A percentile compares a stretch with the other conserved stretches of the same genome.
Evolutionary conservation across 2,797 vertebrate species (phyloP).

Genomic region (Chrosomus eos): DNA sequence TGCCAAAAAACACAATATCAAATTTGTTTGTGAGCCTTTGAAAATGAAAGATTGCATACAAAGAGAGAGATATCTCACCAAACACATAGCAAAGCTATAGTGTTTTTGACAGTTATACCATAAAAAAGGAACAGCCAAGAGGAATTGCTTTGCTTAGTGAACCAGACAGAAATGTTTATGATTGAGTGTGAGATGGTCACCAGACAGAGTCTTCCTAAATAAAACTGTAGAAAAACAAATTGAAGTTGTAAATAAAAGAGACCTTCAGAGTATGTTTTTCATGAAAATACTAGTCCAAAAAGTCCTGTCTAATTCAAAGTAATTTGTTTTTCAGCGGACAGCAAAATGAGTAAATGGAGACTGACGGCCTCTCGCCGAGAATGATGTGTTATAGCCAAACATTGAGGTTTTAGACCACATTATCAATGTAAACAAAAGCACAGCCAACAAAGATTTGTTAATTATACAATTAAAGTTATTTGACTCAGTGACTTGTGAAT

Average conservation of each 20-base stretch:
- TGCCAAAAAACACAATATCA: slow-evolving; percentile 11
- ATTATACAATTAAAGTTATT: background rate
- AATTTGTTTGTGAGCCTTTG: background rate
- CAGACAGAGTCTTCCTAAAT: background rate
- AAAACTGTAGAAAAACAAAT: background rate
- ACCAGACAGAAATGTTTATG: slow-evolving; percentile 10
- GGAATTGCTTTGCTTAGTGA: slow-evolving; percentile 24
- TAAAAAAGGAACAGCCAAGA: background rate
- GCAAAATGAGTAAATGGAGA: background rate
- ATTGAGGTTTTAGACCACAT: background rate
- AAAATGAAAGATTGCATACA: slow-evolving; percentile 12
- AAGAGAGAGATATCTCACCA: background rate
- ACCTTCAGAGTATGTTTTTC: too few species aligned
- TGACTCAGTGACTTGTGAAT: background rate
- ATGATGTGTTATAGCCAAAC: background rate
- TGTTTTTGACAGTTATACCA: slow-evolving; percentile 1
- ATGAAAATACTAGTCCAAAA: background rate
- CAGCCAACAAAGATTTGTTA: background rate
- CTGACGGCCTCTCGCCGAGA: background rate
- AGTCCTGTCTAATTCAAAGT: background rate
- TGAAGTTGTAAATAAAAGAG: background rate
- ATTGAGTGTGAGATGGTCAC: background rate
- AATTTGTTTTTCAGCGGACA: background rate
- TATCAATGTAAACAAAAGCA: background rate
- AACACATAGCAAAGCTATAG: background rate